These are phyloP conservation scores for Lepetodrilus schrolli DNA, from an alignment of 2,888 invertebrate species.

Conservation along the genomic window DNA sequence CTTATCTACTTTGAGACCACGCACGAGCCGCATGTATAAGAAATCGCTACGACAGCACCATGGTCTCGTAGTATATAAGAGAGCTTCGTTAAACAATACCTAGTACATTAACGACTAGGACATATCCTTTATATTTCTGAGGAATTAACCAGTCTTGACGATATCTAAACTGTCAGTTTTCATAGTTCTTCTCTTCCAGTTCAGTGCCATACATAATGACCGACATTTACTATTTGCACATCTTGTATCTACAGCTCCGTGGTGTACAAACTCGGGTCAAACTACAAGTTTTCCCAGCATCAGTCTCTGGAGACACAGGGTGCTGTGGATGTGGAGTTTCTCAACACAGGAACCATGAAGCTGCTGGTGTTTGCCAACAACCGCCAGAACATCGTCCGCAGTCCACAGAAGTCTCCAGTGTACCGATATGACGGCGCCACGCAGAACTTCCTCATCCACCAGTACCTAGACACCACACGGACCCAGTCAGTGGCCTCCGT, in stretches of 20 bases:
- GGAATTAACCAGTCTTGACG: too few species aligned
- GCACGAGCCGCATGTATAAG: too few species aligned
- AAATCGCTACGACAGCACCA: too few species aligned
- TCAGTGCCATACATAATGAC: too few species aligned
- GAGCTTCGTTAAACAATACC: too few species aligned
- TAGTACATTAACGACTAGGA: too few species aligned
- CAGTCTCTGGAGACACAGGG: slow-evolving; percentile 67
- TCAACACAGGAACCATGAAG: slow-evolving; percentile 50
- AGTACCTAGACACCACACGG: slow-evolving; percentile 59
- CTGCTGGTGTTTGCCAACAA: slow-evolving; percentile 67
- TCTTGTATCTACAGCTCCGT: slow-evolving; percentile 71
- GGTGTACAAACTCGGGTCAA: slow-evolving; percentile 62
- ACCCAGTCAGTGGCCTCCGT: slow-evolving; percentile 52
- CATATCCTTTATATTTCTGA: too few species aligned
- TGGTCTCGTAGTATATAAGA: too few species aligned
- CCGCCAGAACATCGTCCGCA: slow-evolving; percentile 60
- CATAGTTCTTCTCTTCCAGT: too few species aligned
- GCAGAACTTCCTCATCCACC: slow-evolving; percentile 57
- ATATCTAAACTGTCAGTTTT: too few species aligned
- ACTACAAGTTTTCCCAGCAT: slow-evolving; percentile 61
- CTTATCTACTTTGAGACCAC: too few species aligned
- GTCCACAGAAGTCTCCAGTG: slow-evolving; percentile 58
- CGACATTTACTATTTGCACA: too few species aligned
- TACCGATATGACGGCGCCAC: slow-evolving; percentile 64
- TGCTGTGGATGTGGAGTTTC: slow-evolving; percentile 57